phyloP scores from a whole-genome alignment of 2,797 vertebrate genomes.

The Rhinatrema bivittatum region DNA sequence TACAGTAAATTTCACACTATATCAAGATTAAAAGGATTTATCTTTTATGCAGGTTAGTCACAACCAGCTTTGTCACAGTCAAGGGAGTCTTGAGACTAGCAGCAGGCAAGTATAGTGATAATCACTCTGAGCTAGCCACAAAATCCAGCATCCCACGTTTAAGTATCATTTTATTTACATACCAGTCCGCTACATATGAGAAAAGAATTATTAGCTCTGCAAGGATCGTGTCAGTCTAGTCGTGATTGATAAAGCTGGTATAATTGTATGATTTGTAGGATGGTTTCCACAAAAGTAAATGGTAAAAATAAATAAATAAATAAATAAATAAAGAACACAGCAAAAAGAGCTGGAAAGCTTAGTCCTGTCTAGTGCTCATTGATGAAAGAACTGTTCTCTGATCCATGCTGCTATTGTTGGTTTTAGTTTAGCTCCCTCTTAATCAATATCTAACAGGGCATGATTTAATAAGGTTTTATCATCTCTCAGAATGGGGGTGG shows the following conservation, averaged over 20 bases:
- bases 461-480: slow-evolving; percentile 92
- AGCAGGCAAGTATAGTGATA: slow-evolving; percentile 31
- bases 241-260: slow-evolving; percentile 22
- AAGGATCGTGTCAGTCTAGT: slow-evolving; percentile 11
- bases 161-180: slow-evolving; percentile 26
- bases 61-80: slow-evolving; percentile 26
- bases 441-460: slow-evolving; percentile 82
- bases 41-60: too few species aligned
- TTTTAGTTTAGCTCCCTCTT: slow-evolving; percentile 82
- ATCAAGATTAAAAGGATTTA: too few species aligned
- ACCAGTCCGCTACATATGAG: slow-evolving; percentile 22
- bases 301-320: slow-evolving; percentile 29
- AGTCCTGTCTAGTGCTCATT: slow-evolving; percentile 61
- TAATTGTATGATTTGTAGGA: slow-evolving; percentile 41
- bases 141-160: slow-evolving; percentile 20
- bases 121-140: slow-evolving; percentile 25
- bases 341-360: slow-evolving; percentile 27
- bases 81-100: slow-evolving; percentile 18
- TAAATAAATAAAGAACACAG: slow-evolving; percentile 9
- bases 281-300: slow-evolving; percentile 44
- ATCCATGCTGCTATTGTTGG: slow-evolving; percentile 77
- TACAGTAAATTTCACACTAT: too few species aligned
- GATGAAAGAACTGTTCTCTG: slow-evolving; percentile 72
- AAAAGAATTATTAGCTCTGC: too few species aligned
- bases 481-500: slow-evolving; percentile 65